Evolutionary conservation across 2,888 invertebrate species (phyloP).

Genomic region (Andrena bucephala): DNA sequence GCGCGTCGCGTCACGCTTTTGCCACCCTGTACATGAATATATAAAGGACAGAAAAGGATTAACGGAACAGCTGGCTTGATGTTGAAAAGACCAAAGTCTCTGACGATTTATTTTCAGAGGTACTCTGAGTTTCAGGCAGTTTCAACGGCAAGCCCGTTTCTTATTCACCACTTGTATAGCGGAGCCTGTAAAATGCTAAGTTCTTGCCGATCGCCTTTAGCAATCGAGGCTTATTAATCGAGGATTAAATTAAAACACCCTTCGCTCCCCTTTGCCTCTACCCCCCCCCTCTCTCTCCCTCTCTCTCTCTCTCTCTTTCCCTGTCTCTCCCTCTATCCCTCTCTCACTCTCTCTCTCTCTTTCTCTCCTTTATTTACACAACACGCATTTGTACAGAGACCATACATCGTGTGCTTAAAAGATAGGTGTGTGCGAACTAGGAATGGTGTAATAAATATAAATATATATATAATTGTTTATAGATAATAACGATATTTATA

Average conservation of each 20-base stretch:
- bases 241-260: constrained; percentile 35
- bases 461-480: constrained; percentile 75
- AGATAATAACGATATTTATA: constrained; percentile 79
- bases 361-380: constrained; percentile 66
- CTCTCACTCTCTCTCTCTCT: constrained; percentile 29
- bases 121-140: constrained; percentile 10
- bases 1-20: constrained; percentile 15
- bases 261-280: neutral
- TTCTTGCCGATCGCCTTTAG: constrained; percentile 68
- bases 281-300: neutral
- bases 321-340: constrained; percentile 8
- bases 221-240: constrained; percentile 28
- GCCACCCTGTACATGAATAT: constrained; percentile 53
- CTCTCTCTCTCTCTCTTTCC: constrained; percentile 5
- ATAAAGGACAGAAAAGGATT: neutral
- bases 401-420: constrained; percentile 66
- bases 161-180: constrained; percentile 67
- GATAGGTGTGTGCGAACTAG: constrained; percentile 64
- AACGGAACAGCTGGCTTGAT: constrained; percentile 26
- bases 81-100: constrained; percentile 16
- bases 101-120: neutral
- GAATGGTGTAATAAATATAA: constrained; percentile 63
- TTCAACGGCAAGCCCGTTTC: constrained; percentile 42
- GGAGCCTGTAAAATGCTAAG: constrained; percentile 74
- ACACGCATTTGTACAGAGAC: constrained; percentile 73